phyloP scores from a whole-genome alignment of 2,888 invertebrate species.

The Dromius quadrimaculatus region DNA sequence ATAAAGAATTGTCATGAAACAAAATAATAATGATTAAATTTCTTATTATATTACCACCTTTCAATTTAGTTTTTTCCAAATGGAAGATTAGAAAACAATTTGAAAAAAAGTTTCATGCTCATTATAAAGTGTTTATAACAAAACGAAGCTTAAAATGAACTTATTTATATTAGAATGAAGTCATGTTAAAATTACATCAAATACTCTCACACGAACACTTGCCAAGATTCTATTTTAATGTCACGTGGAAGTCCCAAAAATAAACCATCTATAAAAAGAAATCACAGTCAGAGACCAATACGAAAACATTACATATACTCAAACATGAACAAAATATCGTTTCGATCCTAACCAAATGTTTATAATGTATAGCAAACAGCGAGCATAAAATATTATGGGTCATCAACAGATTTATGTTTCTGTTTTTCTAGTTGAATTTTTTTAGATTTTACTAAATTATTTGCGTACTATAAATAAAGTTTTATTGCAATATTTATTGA shows the following conservation, averaged over 20 bases:
- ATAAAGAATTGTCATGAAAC: no score
- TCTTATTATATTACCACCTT: no score
- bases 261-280: constrained; percentile 38
- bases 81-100: no score
- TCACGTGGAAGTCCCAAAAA: constrained; percentile 37
- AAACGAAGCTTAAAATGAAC: no score
- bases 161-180: neutral
- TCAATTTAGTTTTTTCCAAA: no score
- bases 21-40: no score
- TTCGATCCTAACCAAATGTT: constrained; percentile 22
- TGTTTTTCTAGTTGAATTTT: constrained; percentile 19
- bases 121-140: no score
- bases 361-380: constrained; percentile 18
- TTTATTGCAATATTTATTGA: constrained; percentile 12
- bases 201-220: neutral
- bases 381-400: constrained; percentile 18
- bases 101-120: no score
- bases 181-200: neutral
- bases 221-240: constrained; percentile 41
- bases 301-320: constrained; percentile 8
- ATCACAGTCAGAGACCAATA: constrained; percentile 37
- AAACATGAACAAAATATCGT: constrained; percentile 36
- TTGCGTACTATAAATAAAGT: constrained; percentile 4
- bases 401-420: constrained; percentile 39
- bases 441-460: constrained; percentile 5